phyloP scores from a whole-genome alignment of 2,113 vertebrate genomes.

The Catharus bicknelli region DNA sequence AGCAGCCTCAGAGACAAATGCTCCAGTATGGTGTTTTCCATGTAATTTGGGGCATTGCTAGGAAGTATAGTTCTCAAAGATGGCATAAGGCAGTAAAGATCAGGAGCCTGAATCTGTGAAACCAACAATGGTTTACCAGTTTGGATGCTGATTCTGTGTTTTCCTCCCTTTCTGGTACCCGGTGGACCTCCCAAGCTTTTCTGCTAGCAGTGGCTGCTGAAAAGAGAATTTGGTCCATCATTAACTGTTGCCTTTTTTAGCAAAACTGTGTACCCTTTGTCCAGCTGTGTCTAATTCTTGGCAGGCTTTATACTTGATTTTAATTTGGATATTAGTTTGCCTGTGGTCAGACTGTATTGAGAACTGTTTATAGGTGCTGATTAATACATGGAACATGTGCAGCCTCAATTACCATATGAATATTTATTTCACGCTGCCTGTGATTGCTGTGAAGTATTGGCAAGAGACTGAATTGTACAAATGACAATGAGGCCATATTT shows the following conservation, averaged over 20 bases:
- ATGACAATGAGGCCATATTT: conserved; percentile 49
- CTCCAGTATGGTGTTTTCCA: neutral
- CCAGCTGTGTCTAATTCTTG: conserved; percentile 62
- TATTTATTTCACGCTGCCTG: neutral
- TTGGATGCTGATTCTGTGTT: neutral
- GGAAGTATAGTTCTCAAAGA: neutral
- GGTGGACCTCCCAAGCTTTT: neutral
- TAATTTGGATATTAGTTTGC: conserved; percentile 53
- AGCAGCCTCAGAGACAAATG: neutral
- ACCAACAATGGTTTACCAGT: neutral
- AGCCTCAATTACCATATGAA: conserved; percentile 39
- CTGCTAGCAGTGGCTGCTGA: neutral
- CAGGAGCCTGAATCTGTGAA: neutral
- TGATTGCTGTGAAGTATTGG: conserved; percentile 42
- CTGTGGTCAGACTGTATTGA: conserved; percentile 46
- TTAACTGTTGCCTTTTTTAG: conserved; percentile 61
- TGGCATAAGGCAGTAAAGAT: neutral
- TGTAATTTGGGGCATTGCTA: neutral
- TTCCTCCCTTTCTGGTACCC: neutral
- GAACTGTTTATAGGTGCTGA: conserved; percentile 61
- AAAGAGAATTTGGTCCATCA: conserved; percentile 20
- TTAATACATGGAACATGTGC: conserved; percentile 51
- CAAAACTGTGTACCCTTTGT: conserved; percentile 36
- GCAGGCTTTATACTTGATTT: conserved; percentile 25
- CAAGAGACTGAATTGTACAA: conserved; percentile 36